Conservation (phyloP, 2,797 vertebrate genomes). For the Smutsia gigantea region DNA sequence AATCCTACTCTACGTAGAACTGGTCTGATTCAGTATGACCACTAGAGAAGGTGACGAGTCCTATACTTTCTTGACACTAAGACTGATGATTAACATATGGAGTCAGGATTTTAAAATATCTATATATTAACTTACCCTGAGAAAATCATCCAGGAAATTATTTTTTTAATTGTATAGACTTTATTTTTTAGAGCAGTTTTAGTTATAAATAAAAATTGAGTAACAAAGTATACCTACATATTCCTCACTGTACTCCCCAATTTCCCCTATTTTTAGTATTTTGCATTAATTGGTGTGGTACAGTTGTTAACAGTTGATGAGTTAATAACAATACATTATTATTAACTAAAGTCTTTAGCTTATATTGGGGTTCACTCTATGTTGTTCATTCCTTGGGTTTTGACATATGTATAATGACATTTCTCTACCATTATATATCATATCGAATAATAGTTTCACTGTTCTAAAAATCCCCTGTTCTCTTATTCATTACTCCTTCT, state of each 20-base stretch:
- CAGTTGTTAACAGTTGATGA: neutral
- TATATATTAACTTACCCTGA: neutral
- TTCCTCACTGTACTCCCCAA: neutral
- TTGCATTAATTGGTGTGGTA: neutral
- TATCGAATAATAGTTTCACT: neutral
- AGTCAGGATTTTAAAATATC: neutral
- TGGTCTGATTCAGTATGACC: neutral
- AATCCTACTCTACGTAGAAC: neutral
- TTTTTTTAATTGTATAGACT: neutral
- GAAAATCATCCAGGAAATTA: neutral
- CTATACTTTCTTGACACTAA: neutral
- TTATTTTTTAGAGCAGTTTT: neutral
- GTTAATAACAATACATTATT: neutral
- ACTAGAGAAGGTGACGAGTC: neutral
- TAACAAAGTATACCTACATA: neutral
- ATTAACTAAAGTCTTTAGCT: neutral
- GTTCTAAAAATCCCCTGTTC: neutral
- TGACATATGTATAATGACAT: neutral
- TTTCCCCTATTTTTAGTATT: neutral
- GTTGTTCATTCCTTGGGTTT: neutral
- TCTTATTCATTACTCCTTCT: neutral
- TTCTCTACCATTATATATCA: neutral
- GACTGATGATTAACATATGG: neutral
- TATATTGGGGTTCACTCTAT: neutral
- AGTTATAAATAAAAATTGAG: neutral